These are phyloP conservation scores for Hyposoter dolosus DNA, from an alignment of 2,888 invertebrate genomes.

Conservation along the genomic window DNA sequence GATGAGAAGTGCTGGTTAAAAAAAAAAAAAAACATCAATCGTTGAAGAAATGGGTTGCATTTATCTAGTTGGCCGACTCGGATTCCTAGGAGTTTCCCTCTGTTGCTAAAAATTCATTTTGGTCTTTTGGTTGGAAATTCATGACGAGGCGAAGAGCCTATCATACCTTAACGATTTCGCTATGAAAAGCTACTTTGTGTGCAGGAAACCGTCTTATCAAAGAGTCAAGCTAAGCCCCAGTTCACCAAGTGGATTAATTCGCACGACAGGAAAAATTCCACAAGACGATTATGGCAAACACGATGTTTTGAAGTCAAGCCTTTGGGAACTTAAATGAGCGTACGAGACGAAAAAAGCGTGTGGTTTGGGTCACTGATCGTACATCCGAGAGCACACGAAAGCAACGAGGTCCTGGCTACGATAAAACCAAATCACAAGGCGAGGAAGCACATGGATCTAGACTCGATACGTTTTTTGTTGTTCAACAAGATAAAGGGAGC, in stretches of 20 bases:
- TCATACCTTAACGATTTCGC: not conserved
- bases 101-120: not conserved
- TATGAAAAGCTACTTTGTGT: not conserved
- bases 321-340: not conserved
- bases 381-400: not conserved
- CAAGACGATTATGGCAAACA: not conserved
- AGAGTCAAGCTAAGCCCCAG: not conserved
- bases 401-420: not conserved
- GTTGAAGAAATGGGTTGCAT: not conserved
- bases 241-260: not conserved
- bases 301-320: not conserved
- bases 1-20: not conserved
- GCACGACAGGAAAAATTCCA: not conserved
- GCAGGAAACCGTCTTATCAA: not conserved
- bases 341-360: not conserved
- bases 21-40: not conserved
- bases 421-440: not conserved
- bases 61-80: not conserved
- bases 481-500: slow-evolving; percentile 1
- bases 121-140: not conserved
- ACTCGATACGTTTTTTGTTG: slow-evolving; percentile 9
- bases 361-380: not conserved
- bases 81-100: not conserved
- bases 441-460: slow-evolving; percentile 13
- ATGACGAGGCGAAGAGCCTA: not conserved